These are phyloP conservation scores for Lithophane ornitopus DNA, from an alignment of 2,888 invertebrate species.

Conservation along the genomic window DNA sequence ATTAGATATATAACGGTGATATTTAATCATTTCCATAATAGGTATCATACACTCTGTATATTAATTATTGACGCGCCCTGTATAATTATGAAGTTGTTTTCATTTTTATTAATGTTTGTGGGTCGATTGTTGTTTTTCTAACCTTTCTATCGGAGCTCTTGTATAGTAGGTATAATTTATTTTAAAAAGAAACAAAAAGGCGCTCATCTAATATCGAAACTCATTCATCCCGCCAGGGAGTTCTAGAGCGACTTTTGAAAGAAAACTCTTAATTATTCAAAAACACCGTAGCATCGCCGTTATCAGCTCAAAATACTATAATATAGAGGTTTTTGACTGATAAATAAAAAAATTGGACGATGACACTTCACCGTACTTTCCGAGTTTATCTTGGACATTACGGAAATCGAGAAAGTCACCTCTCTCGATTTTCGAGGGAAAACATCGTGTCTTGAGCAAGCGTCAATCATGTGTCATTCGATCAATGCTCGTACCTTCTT, in stretches of 20 bases:
- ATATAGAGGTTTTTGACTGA: background rate
- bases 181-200: background rate
- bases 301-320: background rate
- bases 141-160: background rate
- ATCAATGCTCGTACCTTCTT: too few species aligned
- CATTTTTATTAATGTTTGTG: slow-evolving; percentile 10
- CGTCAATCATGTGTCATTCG: too few species aligned
- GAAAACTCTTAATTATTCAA: background rate
- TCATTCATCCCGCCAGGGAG: background rate
- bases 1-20: slow-evolving; percentile 1
- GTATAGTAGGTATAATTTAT: background rate
- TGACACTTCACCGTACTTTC: background rate
- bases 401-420: too few species aligned
- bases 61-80: slow-evolving; percentile 27
- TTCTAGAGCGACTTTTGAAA: background rate
- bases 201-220: background rate
- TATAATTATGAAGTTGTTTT: background rate
- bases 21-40: slow-evolving; percentile 21
- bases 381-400: too few species aligned
- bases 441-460: too few species aligned
- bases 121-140: background rate
- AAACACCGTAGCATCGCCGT: too few species aligned
- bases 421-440: too few species aligned
- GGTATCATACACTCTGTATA: slow-evolving; percentile 28
- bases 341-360: background rate